A percentile compares a stretch with the other conserved stretches of the same genome.
Evolutionary conservation across 2,888 invertebrate genomes (phyloP).

Genomic region (Brassicogethes aeneus): DNA sequence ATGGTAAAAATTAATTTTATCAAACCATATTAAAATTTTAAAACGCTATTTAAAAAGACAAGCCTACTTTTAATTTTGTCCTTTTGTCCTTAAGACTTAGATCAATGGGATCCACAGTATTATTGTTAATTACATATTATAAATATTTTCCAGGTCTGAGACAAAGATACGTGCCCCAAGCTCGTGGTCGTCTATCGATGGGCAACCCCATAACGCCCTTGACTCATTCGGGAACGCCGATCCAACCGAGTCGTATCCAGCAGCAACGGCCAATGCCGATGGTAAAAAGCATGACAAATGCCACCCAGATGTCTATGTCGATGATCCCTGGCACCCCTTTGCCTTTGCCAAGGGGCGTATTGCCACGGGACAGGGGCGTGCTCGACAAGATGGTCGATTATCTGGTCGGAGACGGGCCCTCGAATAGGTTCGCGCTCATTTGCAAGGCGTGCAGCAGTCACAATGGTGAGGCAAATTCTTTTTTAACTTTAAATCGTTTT

Average conservation of each 20-base stretch:
- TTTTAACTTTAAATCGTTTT: no score
- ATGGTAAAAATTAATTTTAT: no score
- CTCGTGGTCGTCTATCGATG: conserved; percentile 6
- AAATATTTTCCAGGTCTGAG: conserved; percentile 18
- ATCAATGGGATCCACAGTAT: no score
- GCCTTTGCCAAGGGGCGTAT: conserved; percentile 60
- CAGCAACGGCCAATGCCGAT: not conserved
- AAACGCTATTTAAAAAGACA: no score
- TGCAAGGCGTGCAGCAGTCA: conserved; percentile 85
- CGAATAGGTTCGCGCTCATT: conserved; percentile 90
- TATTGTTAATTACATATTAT: no score
- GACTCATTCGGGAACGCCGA: not conserved
- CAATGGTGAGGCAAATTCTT: conserved; percentile 71
- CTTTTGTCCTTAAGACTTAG: no score
- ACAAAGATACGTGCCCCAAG: conserved; percentile 12
- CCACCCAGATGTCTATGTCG: no score
- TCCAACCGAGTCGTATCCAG: not conserved
- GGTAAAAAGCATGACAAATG: no score
- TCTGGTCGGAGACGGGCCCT: conserved; percentile 90
- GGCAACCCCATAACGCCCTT: conserved; percentile 1
- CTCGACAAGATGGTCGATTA: conserved; percentile 90
- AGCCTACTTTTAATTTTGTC: no score
- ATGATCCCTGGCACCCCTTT: conserved; percentile 25
- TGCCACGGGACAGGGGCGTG: conserved; percentile 65
- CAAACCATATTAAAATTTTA: no score